phyloP scores from a whole-genome alignment of 2,888 invertebrate species.

The Sminthurinus aureus region DNA sequence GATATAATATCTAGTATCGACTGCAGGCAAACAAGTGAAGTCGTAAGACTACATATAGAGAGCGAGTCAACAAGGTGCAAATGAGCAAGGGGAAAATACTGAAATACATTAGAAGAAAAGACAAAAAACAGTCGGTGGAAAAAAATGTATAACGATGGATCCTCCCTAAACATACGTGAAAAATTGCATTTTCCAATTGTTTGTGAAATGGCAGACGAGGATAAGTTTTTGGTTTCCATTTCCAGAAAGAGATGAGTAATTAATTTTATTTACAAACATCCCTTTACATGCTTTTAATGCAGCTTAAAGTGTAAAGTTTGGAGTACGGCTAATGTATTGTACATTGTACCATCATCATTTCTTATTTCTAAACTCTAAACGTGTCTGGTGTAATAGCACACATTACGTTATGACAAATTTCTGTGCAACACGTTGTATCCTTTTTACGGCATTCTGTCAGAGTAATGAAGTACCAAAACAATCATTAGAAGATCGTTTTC shows the following conservation, averaged over 20 bases:
- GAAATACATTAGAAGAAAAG: neutral
- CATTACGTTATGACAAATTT: too few relatives aligned
- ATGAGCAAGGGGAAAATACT: too few relatives aligned
- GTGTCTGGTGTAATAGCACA: too few relatives aligned
- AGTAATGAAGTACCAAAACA: neutral
- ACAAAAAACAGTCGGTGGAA: neutral
- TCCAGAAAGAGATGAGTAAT: conserved; percentile 7
- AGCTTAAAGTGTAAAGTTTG: too few relatives aligned
- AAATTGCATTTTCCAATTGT: conserved; percentile 22
- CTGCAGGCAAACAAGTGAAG: neutral
- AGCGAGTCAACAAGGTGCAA: too few relatives aligned
- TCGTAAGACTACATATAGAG: neutral
- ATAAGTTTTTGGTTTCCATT: neutral
- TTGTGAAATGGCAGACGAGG: conserved; percentile 15
- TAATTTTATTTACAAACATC: conserved; percentile 17
- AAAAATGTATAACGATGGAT: neutral
- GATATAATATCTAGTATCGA: neutral
- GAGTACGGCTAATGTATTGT: too few relatives aligned
- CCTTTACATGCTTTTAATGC: neutral
- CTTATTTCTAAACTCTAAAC: too few relatives aligned
- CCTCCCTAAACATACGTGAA: conserved; percentile 14
- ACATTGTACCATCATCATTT: too few relatives aligned
- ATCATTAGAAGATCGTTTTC: neutral
- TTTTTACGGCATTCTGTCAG: neutral
- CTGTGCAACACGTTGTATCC: neutral